phyloP scores from a whole-genome alignment of 1,140 invertebrate genomes.

The Hyphantria cunea region DNA sequence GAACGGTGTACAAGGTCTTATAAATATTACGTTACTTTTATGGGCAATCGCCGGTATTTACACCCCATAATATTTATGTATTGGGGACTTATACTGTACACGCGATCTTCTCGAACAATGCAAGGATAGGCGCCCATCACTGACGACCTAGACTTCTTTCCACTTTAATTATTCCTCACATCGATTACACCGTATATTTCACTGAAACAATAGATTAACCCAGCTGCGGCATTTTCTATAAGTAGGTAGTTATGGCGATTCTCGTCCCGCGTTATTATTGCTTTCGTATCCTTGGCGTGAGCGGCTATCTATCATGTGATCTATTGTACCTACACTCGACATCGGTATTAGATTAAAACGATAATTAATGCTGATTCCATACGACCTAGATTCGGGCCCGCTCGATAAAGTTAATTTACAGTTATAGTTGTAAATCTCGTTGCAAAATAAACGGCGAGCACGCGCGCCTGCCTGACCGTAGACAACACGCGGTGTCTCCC shows the following conservation, averaged over 20 bases:
- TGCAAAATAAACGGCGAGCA: constrained; percentile 76
- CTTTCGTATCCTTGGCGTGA: constrained; percentile 77
- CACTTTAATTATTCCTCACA: constrained; percentile 67
- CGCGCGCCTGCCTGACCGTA: constrained; percentile 73
- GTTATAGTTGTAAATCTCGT: constrained; percentile 80
- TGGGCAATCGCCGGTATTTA: constrained; percentile 37
- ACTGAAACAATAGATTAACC: constrained; percentile 71
- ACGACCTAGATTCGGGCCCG: constrained; percentile 76
- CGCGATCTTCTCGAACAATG: constrained; percentile 75
- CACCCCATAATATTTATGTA: constrained; percentile 77
- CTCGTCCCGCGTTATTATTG: constrained; percentile 56
- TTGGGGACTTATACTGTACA: constrained; percentile 75
- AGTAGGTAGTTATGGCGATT: constrained; percentile 41
- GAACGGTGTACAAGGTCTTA: constrained; percentile 42
- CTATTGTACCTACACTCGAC: constrained; percentile 75
- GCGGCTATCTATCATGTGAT: constrained; percentile 77
- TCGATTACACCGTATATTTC: constrained; percentile 53
- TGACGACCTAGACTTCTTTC: constrained; percentile 75
- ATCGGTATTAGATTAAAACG: constrained; percentile 78
- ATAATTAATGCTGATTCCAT: constrained; percentile 82
- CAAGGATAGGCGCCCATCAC: constrained; percentile 66
- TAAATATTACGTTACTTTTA: constrained; percentile 48
- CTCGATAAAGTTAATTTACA: constrained; percentile 81
- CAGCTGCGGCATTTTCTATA: constrained; percentile 51
- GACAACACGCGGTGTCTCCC: constrained; percentile 71